phyloP scores from a whole-genome alignment of 1,140 invertebrate species.

The Sminthurinus signatus region DNA sequence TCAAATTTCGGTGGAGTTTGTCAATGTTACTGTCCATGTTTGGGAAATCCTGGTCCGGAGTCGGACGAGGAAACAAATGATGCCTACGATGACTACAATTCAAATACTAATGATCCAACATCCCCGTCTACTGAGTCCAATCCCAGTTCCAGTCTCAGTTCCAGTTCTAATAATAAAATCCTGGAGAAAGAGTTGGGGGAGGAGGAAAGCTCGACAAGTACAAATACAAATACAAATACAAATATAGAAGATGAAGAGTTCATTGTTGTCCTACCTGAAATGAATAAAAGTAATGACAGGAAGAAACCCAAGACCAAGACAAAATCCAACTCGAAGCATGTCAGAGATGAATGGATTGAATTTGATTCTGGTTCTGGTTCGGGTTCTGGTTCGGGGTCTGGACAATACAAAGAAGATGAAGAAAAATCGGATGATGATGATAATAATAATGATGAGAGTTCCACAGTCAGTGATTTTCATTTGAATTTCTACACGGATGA shows the following conservation, averaged over 20 bases:
- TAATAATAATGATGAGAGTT: too few species aligned
- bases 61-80: too few species aligned
- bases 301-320: not conserved
- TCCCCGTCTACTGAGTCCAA: not conserved
- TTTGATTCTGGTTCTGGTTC: slow-evolving; percentile 15
- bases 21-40: slow-evolving; percentile 64
- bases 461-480: too few species aligned
- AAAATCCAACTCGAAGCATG: not conserved
- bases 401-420: not conserved
- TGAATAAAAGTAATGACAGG: not conserved
- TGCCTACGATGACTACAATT: too few species aligned
- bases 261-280: not conserved
- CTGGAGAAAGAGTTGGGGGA: too few species aligned
- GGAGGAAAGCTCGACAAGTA: not conserved
- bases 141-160: too few species aligned
- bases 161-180: too few species aligned
- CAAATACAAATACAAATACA: too few species aligned
- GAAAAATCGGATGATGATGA: too few species aligned
- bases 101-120: too few species aligned
- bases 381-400: not conserved
- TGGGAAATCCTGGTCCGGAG: too few species aligned
- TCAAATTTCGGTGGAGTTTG: slow-evolving; percentile 47
- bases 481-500: too few species aligned
- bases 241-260: slow-evolving; percentile 7
- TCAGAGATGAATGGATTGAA: not conserved